phyloP scores from a whole-genome alignment of 2,888 invertebrate species.

The Nipponacmea schrenckii region DNA sequence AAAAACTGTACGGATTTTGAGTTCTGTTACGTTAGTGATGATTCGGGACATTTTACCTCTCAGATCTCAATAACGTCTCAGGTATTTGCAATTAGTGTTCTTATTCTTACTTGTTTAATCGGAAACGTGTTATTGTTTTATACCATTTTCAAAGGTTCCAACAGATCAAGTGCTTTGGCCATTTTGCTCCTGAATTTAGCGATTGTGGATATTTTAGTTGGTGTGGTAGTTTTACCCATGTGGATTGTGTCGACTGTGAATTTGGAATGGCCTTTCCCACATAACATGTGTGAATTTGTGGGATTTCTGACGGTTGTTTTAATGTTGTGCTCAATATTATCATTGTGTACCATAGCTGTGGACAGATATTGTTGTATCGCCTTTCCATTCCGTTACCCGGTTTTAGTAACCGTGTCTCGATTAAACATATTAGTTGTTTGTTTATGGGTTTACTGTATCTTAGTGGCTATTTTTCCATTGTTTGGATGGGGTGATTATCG shows the following conservation, averaged over 20 bases:
- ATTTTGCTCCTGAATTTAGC: slow-evolving; percentile 40
- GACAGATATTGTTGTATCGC: slow-evolving; percentile 53
- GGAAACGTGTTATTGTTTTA: slow-evolving; percentile 36
- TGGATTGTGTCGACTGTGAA: slow-evolving; percentile 33
- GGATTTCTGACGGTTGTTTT: slow-evolving; percentile 37
- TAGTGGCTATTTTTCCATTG: slow-evolving; percentile 43
- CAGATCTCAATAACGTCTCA: slow-evolving; percentile 23
- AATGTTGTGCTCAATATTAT: slow-evolving; percentile 50
- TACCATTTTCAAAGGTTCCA: slow-evolving; percentile 33
- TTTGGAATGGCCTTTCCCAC: slow-evolving; percentile 28
- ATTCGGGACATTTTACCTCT: slow-evolving; percentile 20
- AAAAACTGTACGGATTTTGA: not conserved
- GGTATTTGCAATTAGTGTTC: slow-evolving; percentile 27
- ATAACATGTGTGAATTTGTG: slow-evolving; percentile 29
- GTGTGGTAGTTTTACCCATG: slow-evolving; percentile 34
- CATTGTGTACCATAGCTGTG: slow-evolving; percentile 47
- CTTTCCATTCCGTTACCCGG: slow-evolving; percentile 51
- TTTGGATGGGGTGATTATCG: slow-evolving; percentile 52
- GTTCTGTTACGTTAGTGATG: slow-evolving; percentile 16
- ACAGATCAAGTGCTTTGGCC: slow-evolving; percentile 28
- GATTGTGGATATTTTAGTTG: slow-evolving; percentile 35
- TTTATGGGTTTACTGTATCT: slow-evolving; percentile 45
- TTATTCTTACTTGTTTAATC: slow-evolving; percentile 27
- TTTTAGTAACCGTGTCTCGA: slow-evolving; percentile 19
- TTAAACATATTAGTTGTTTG: slow-evolving; percentile 28